A percentile compares a stretch with the other conserved stretches of the same genome.
Evolutionary conservation across 2,113 vertebrate genomes (phyloP).

Genomic region (Picathartes gymnocephalus): DNA sequence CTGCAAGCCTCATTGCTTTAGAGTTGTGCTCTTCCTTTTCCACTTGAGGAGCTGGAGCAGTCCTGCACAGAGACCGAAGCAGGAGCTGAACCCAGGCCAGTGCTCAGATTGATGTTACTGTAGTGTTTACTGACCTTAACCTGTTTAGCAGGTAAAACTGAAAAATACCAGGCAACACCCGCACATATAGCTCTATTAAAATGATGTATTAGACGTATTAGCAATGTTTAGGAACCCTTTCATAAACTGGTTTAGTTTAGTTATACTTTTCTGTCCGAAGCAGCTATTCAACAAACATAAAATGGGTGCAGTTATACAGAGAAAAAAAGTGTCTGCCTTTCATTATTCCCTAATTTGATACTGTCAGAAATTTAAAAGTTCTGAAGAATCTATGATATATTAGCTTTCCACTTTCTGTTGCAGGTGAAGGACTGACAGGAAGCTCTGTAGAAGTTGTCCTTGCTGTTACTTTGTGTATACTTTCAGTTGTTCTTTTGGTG

Average conservation of each 20-base stretch:
- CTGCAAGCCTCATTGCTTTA: not conserved
- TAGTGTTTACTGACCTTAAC: not conserved
- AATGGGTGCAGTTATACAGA: not conserved
- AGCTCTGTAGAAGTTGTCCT: conserved; percentile 91
- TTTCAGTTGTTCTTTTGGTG: conserved; percentile 86
- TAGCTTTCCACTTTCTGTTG: conserved; percentile 16
- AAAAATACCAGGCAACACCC: not conserved
- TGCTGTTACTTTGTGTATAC: conserved; percentile 88
- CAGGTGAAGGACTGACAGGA: conserved; percentile 83
- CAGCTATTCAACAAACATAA: not conserved
- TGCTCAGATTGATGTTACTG: not conserved
- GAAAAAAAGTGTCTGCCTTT: not conserved
- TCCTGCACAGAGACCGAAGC: not conserved
- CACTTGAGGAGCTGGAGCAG: not conserved
- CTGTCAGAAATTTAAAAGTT: not conserved
- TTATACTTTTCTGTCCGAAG: not conserved
- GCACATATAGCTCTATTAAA: not conserved
- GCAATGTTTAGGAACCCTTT: not conserved
- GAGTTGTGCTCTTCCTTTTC: not conserved
- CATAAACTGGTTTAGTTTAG: not conserved
- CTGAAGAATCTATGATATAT: not conserved
- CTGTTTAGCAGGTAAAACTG: not conserved
- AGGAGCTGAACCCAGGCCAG: not conserved
- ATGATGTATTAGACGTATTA: not conserved
- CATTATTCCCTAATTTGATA: not conserved